These are phyloP conservation scores for Catharus minimus DNA, from an alignment of 2,113 vertebrate genomes.

Conservation along the genomic window DNA sequence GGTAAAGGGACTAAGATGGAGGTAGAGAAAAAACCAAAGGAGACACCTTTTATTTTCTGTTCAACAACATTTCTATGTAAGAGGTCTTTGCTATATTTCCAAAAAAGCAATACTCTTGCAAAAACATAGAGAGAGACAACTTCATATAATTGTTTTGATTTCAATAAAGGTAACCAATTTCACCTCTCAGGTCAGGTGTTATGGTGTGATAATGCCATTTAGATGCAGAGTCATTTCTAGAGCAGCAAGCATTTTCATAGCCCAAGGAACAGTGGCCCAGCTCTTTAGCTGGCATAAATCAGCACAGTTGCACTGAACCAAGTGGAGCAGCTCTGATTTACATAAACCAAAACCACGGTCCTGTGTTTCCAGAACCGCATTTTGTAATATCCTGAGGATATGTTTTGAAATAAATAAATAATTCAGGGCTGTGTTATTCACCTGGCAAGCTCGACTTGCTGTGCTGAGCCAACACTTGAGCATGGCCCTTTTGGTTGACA, in stretches of 20 bases:
- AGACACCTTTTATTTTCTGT: background rate
- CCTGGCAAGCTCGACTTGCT: background rate
- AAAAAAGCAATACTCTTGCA: background rate
- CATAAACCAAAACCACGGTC: background rate
- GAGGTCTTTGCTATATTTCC: background rate
- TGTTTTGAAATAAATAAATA: constrained; percentile 39
- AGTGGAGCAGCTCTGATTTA: constrained; percentile 13
- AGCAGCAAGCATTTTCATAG: constrained; percentile 5
- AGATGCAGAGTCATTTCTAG: constrained; percentile 32
- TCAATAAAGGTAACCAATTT: constrained; percentile 30
- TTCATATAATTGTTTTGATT: constrained; percentile 36
- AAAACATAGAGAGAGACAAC: background rate
- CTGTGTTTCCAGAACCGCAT: background rate
- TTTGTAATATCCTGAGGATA: background rate
- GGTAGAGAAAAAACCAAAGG: background rate
- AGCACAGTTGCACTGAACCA: background rate
- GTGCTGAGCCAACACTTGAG: background rate
- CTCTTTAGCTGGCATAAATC: background rate
- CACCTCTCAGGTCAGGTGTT: constrained; percentile 29
- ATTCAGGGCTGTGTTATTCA: background rate
- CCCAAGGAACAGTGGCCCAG: constrained; percentile 10
- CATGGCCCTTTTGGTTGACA: accelerated
- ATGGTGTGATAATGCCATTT: constrained; percentile 12
- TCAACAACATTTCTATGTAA: background rate
- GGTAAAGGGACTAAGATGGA: background rate